Evolutionary conservation across 2,888 invertebrate genomes (phyloP).

Genomic region (Drosophila pegasa): DNA sequence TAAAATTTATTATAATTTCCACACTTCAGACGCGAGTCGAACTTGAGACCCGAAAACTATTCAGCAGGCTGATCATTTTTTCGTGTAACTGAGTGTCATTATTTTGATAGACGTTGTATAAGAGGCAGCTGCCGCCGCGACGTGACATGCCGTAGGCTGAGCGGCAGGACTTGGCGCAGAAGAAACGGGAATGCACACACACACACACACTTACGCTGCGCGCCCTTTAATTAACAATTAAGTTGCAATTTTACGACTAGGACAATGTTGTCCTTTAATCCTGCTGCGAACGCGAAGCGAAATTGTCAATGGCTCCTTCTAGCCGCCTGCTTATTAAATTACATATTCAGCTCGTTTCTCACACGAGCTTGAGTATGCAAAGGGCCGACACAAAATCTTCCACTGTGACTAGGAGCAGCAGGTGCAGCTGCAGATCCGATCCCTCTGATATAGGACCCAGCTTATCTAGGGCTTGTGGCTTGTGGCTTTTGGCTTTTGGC

Average conservation of each 20-base stretch:
- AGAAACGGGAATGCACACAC: neutral
- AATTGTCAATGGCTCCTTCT: conserved; percentile 23
- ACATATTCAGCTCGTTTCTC: conserved; percentile 74
- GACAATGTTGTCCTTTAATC: conserved; percentile 65
- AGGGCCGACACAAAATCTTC: conserved; percentile 43
- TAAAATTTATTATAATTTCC: conserved; percentile 78
- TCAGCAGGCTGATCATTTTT: conserved; percentile 48
- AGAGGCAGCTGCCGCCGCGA: conserved; percentile 46
- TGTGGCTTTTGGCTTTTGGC: conserved; percentile 25
- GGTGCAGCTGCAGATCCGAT: conserved; percentile 59
- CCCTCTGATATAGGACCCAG: conserved; percentile 43
- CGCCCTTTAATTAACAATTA: conserved; percentile 81
- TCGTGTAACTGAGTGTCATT: conserved; percentile 61
- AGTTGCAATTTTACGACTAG: conserved; percentile 69
- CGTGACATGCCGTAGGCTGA: conserved; percentile 53
- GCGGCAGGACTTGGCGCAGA: conserved; percentile 4
- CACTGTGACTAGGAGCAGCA: conserved; percentile 26
- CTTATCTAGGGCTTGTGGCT: conserved; percentile 37
- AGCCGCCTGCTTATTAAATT: conserved; percentile 69
- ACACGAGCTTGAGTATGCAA: conserved; percentile 58
- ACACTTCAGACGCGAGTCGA: conserved; percentile 57
- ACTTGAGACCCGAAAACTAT: conserved; percentile 30
- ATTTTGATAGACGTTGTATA: conserved; percentile 68
- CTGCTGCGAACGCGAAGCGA: conserved; percentile 19
- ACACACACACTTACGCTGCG: conserved; percentile 5